Evolutionary conservation across 2,797 vertebrate species (phyloP).

Genomic region (Pteropus rufus): DNA sequence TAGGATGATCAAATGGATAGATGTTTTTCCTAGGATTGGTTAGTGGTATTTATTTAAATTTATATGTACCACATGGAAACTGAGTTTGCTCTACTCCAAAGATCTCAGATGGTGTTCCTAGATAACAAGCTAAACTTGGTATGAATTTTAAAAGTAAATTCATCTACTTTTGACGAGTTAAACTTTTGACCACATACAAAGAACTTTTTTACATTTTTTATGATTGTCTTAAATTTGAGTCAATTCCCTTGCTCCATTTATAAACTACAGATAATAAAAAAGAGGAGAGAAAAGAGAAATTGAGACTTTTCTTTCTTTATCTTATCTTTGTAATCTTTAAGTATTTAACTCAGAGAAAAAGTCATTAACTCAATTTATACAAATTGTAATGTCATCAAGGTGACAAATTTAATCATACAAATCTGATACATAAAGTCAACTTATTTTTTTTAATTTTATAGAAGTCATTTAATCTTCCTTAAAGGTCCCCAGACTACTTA

Average conservation of each 20-base stretch:
- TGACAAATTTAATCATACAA: conserved; percentile 36
- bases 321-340: conserved; percentile 59
- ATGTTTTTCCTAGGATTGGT: conserved; percentile 30
- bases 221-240: conserved; percentile 43
- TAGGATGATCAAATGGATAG: background rate
- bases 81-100: background rate
- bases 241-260: conserved; percentile 65
- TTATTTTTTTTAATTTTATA: background rate
- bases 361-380: background rate
- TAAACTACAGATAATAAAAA: conserved; percentile 58
- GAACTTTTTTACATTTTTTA: conserved; percentile 59
- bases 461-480: conserved; percentile 33
- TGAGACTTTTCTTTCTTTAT: conserved; percentile 55
- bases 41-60: conserved; percentile 60
- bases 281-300: conserved; percentile 35
- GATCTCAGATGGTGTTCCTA: conserved; percentile 55
- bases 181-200: conserved; percentile 66
- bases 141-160: conserved; percentile 61
- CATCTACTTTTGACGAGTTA: conserved; percentile 65
- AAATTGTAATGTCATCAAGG: background rate
- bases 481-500: background rate
- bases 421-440: background rate
- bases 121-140: conserved; percentile 58
- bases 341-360: conserved; percentile 39
- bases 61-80: background rate